Conservation (phyloP, 2,888 invertebrate species). For the Arctia plantaginis region DNA sequence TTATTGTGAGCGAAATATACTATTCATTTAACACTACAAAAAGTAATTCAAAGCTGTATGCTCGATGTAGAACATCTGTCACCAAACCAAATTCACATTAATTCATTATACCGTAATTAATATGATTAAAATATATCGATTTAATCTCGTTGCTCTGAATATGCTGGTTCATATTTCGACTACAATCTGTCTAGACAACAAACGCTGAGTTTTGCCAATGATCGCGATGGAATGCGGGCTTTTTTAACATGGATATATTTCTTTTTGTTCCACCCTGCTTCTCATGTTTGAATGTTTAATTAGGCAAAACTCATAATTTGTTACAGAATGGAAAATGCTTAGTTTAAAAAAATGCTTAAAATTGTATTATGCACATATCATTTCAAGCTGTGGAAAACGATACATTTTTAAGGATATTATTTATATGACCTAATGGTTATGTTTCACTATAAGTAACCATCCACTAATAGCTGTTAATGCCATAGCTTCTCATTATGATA, state of each 20-base stretch:
- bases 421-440: too few species aligned
- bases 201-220: conserved; percentile 53
- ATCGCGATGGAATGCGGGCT: conserved; percentile 49
- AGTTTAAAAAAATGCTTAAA: not conserved
- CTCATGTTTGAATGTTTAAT: conserved; percentile 33
- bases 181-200: conserved; percentile 61
- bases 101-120: too few species aligned
- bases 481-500: not conserved
- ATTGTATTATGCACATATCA: not conserved
- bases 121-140: too few species aligned
- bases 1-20: not conserved
- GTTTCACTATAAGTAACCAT: too few species aligned
- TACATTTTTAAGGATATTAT: too few species aligned
- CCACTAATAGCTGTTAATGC: too few species aligned
- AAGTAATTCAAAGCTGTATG: not conserved
- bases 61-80: too few species aligned
- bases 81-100: not conserved
- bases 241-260: conserved; percentile 47
- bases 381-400: too few species aligned
- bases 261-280: conserved; percentile 38
- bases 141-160: conserved; percentile 33
- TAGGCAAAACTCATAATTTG: conserved; percentile 27
- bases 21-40: not conserved
- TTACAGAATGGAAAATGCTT: conserved; percentile 8
- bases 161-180: conserved; percentile 45